phyloP scores from a whole-genome alignment of 2,113 vertebrate species.

The Dicrurus megarhynchus region DNA sequence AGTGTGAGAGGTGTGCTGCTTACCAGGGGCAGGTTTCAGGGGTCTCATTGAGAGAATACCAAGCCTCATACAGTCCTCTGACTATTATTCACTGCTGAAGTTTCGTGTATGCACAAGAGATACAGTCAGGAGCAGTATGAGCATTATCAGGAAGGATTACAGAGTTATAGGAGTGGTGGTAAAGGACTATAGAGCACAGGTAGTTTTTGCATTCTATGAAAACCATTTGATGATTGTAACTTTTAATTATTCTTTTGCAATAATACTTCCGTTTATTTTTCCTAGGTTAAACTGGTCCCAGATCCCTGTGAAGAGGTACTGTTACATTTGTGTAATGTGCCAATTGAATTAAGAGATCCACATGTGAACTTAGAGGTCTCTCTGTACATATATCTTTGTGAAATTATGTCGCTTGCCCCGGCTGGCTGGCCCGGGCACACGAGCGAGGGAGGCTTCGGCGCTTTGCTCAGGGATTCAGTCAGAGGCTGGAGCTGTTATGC shows the following conservation, averaged over 20 bases:
- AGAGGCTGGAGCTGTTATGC: too few species aligned
- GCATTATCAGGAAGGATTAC: neutral
- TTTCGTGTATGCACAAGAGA: neutral
- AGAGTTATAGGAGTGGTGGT: rapidly evolving
- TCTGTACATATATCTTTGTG: neutral
- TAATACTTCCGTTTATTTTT: neutral
- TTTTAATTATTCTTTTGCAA: neutral
- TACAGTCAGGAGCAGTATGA: neutral
- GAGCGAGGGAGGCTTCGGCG: too few species aligned
- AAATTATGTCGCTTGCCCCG: too few species aligned
- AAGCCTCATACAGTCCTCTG: neutral
- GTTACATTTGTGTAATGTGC: neutral
- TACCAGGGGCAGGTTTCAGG: rapidly evolving
- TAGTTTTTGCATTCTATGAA: neutral
- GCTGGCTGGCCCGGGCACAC: too few species aligned
- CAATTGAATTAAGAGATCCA: neutral
- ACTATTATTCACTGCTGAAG: neutral
- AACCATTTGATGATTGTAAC: neutral
- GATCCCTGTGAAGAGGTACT: neutral
- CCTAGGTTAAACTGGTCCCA: neutral
- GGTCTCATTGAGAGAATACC: neutral
- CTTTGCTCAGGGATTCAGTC: too few species aligned
- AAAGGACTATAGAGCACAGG: neutral
- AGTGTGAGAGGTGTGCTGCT: neutral
- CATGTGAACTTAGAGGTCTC: neutral